These are phyloP conservation scores for Hemithea aestivaria DNA, from an alignment of 2,888 invertebrate species.

Conservation along the genomic window DNA sequence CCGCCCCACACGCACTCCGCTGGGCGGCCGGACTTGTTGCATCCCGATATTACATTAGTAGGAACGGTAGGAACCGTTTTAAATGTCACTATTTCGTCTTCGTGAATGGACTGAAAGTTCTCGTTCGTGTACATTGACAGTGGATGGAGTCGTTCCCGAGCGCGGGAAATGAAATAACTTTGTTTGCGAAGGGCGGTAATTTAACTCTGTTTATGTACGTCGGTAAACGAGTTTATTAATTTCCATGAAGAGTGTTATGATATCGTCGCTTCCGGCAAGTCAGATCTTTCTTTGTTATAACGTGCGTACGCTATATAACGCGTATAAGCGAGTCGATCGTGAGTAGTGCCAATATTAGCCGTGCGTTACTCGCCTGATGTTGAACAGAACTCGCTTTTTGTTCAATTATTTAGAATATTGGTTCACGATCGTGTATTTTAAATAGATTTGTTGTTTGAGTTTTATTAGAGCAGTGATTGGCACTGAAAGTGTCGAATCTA, in stretches of 20 bases:
- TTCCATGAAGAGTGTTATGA: conserved; percentile 4
- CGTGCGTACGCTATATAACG: not conserved
- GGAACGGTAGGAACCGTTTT: conserved; percentile 44
- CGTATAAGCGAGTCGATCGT: conserved; percentile 7
- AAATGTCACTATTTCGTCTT: conserved; percentile 52
- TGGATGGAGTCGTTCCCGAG: not conserved
- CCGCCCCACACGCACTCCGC: conserved; percentile 30
- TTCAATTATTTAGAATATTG: conserved; percentile 25
- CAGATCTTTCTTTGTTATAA: conserved; percentile 9
- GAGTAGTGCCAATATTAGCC: conserved; percentile 10
- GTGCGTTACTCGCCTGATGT: conserved; percentile 17
- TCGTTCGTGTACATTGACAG: conserved; percentile 3
- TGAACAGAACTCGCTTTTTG: conserved; percentile 18
- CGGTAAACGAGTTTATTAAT: conserved; percentile 11
- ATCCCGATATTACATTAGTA: conserved; percentile 51
- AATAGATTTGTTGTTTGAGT: conserved; percentile 16
- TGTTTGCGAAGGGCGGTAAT: conserved; percentile 7
- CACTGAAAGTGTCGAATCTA: conserved; percentile 19
- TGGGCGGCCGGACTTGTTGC: conserved; percentile 67
- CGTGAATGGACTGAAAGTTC: conserved; percentile 32
- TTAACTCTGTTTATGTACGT: conserved; percentile 10
- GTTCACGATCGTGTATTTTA: conserved; percentile 17
- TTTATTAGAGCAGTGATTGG: conserved; percentile 18
- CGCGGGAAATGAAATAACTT: conserved; percentile 6
- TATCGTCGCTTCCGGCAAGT: not conserved